Percentiles rank a stretch among this genome's conserved stretches.
Conservation (phyloP, 2,797 vertebrate species). For the Oryzias sinensis region DNA sequence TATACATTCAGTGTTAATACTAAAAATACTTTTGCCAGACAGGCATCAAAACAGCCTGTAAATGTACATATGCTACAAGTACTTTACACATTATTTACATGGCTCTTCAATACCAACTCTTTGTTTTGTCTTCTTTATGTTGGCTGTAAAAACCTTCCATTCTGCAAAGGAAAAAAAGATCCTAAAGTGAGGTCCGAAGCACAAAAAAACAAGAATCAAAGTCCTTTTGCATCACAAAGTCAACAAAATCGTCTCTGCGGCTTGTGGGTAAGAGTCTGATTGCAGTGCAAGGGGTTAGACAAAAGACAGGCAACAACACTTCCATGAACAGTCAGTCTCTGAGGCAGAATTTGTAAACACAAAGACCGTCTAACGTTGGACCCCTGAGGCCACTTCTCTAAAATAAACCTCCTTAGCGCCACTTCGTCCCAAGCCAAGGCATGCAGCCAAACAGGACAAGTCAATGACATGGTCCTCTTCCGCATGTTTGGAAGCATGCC, state of each 20-base stretch:
- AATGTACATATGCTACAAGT: constrained; percentile 98
- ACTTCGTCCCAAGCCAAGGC: constrained; percentile 22
- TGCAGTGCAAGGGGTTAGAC: constrained; percentile 75
- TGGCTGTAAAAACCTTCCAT: constrained; percentile 71
- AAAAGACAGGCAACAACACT: constrained; percentile 54
- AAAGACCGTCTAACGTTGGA: constrained; percentile 33
- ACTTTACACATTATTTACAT: constrained; percentile 97
- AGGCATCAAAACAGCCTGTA: constrained; percentile 84
- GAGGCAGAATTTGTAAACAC: constrained; percentile 73
- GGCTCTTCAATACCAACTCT: constrained; percentile 81
- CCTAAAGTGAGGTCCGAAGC: constrained; percentile 45
- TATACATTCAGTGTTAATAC: constrained; percentile 97
- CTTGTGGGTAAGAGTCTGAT: constrained; percentile 53
- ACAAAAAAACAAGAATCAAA: constrained; percentile 62
- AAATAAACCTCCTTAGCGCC: constrained; percentile 33
- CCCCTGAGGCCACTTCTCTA: constrained; percentile 37
- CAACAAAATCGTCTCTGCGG: not conserved
- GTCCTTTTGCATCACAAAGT: constrained; percentile 56
- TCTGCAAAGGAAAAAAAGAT: constrained; percentile 68
- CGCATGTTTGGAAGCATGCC: constrained; percentile 49
- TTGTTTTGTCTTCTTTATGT: constrained; percentile 73
- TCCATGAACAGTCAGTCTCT: constrained; percentile 46
- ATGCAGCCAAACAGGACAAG: constrained; percentile 56
- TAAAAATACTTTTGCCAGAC: constrained; percentile 93
- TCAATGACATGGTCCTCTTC: constrained; percentile 59